These are phyloP conservation scores for Alviniconcha strummeri DNA, from an alignment of 2,888 invertebrate species.

Conservation along the genomic window DNA sequence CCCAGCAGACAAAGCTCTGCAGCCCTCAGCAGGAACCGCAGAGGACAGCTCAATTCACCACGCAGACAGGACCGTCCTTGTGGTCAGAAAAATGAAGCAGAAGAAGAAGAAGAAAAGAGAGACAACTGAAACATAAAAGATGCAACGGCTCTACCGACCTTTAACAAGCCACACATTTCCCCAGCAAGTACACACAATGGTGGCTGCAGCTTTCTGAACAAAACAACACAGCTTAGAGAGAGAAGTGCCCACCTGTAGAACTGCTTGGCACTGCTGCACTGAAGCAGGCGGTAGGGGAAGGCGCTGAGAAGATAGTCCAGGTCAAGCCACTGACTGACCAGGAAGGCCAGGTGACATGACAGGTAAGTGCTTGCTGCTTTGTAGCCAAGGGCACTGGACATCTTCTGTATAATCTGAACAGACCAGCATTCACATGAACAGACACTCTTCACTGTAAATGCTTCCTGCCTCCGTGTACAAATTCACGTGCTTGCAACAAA, in stretches of 20 bases:
- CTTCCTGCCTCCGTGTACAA: too few species aligned
- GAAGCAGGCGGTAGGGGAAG: conserved; percentile 61
- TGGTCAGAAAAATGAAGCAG: too few species aligned
- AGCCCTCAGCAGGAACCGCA: too few species aligned
- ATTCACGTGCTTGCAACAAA: background rate
- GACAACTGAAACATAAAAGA: too few species aligned
- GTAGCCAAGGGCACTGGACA: conserved; percentile 52
- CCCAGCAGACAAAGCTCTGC: too few species aligned
- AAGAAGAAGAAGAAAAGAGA: too few species aligned
- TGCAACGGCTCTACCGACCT: too few species aligned
- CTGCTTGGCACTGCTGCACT: conserved; percentile 43
- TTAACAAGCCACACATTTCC: too few species aligned
- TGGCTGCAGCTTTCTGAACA: too few species aligned
- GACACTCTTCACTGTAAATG: background rate
- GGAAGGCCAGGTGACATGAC: conserved; percentile 60
- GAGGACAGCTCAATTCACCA: too few species aligned
- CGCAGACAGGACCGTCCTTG: too few species aligned
- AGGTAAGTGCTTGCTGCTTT: conserved; percentile 47
- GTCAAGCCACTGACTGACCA: conserved; percentile 64
- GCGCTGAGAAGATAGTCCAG: conserved; percentile 45
- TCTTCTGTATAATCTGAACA: conserved; percentile 57
- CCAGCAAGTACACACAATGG: too few species aligned
- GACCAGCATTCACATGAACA: background rate
- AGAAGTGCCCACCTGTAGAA: conserved; percentile 58
- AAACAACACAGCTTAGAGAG: background rate